Evolutionary conservation across 64 coral and sea anemone species (phyloP).

Genomic region (Porites lutea): DNA sequence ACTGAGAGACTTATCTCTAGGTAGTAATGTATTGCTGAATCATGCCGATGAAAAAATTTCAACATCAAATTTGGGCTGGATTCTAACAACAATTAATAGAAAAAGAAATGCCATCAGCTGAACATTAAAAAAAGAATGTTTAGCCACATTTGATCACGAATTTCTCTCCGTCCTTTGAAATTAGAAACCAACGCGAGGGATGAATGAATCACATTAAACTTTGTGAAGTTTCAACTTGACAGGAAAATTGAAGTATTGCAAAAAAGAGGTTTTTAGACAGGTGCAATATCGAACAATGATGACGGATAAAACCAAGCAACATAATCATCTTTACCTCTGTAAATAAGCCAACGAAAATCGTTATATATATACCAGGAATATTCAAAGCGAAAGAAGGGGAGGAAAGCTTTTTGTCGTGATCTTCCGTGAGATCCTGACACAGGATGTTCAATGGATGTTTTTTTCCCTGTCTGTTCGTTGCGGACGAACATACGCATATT

Average conservation of each 20-base stretch:
- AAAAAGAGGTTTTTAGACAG: neutral
- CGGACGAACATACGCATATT: neutral
- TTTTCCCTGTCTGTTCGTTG: neutral
- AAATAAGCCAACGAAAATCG: neutral
- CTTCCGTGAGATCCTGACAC: neutral
- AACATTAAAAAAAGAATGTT: no score
- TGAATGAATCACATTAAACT: neutral
- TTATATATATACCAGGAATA: neutral
- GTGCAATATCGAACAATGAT: conserved; percentile 1
- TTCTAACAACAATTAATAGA: no score
- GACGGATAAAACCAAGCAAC: neutral
- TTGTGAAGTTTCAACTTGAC: neutral
- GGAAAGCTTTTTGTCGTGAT: neutral
- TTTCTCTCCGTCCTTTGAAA: no score
- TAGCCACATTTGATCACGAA: no score
- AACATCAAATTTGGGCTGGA: no score
- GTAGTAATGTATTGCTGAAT: no score
- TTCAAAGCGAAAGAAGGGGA: neutral
- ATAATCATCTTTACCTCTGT: neutral
- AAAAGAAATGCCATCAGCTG: no score
- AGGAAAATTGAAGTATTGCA: conserved; percentile 10
- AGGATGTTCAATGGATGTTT: conserved; percentile 16
- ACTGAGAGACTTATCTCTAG: no score
- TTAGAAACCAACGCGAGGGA: no score
- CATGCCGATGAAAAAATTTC: no score